Percentiles rank a stretch among this genome's conserved stretches.
These are phyloP conservation scores for Chironomus riparius DNA, from an alignment of 2,888 invertebrate species.

Conservation along the genomic window DNA sequence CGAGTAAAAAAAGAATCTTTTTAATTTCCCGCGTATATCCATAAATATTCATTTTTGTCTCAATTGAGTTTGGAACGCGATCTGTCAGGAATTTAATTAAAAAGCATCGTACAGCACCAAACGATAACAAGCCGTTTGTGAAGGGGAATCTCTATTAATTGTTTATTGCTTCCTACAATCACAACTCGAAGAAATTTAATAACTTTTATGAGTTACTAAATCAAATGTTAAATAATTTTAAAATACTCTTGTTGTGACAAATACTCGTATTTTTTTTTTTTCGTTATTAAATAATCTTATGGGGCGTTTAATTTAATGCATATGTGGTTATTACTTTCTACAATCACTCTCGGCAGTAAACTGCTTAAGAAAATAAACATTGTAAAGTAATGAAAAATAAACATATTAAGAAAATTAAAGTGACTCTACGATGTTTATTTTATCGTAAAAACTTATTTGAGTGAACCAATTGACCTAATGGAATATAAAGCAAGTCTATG, in stretches of 20 bases:
- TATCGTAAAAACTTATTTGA: background rate
- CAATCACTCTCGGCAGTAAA: too few species aligned
- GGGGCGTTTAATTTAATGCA: too few species aligned
- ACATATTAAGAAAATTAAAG: too few species aligned
- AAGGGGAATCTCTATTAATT: background rate
- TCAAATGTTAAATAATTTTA: background rate
- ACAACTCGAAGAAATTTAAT: background rate
- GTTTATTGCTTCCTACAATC: constrained; percentile 11
- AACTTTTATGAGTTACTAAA: background rate
- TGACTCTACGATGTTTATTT: background rate
- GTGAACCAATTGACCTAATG: too few species aligned
- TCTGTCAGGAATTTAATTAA: constrained; percentile 11
- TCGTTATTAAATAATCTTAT: too few species aligned
- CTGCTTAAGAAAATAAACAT: too few species aligned
- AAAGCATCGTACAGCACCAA: background rate
- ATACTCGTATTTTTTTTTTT: too few species aligned
- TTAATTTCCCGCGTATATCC: too few species aligned
- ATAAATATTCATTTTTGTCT: too few species aligned
- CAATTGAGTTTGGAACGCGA: background rate
- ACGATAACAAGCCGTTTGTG: constrained; percentile 1
- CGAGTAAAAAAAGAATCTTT: background rate
- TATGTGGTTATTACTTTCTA: too few species aligned
- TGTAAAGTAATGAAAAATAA: too few species aligned
- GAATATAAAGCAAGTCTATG: too few species aligned
- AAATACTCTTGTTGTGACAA: background rate